Percentiles rank a stretch among this genome's conserved stretches.
phyloP scores from a whole-genome alignment of 1,140 invertebrate species.

The Nilaparvata lugens region DNA sequence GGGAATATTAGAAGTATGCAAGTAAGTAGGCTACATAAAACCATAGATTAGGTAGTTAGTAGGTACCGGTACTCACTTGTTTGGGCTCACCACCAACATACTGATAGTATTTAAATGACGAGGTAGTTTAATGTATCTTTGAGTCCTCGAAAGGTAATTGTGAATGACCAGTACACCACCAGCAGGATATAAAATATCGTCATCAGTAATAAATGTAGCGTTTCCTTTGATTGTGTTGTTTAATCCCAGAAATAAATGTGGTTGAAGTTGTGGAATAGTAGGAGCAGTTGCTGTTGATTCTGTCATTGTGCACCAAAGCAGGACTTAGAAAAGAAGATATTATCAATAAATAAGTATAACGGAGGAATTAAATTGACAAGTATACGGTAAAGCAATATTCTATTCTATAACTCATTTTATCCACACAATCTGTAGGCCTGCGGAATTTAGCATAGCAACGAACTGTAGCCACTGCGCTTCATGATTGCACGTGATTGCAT shows the following conservation, averaged over 20 bases:
- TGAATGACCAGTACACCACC: slow-evolving; percentile 54
- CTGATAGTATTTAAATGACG: slow-evolving; percentile 40
- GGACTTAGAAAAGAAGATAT: no score
- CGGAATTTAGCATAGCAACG: no score
- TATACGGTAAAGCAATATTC: no score
- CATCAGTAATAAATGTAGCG: slow-evolving; percentile 52
- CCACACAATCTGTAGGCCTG: no score
- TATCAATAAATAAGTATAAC: no score
- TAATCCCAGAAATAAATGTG: slow-evolving; percentile 47
- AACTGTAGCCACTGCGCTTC: no score
- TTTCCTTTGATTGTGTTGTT: slow-evolving; percentile 48
- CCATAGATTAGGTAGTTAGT: background rate
- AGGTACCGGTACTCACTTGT: slow-evolving; percentile 43
- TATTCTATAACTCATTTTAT: no score
- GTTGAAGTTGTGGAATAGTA: slow-evolving; percentile 34
- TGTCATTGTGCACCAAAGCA: no score
- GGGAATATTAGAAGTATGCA: background rate
- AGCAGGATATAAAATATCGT: slow-evolving; percentile 56
- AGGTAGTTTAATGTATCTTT: slow-evolving; percentile 37
- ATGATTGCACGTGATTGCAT: no score
- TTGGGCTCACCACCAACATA: slow-evolving; percentile 49
- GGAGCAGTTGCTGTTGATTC: no score
- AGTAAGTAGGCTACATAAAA: slow-evolving; percentile 21
- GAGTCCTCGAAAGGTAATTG: slow-evolving; percentile 40
- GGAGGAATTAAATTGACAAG: no score